Base-by-base conservation (phyloP, 2,113 vertebrate species). In the Chamaea fasciata region DNA sequence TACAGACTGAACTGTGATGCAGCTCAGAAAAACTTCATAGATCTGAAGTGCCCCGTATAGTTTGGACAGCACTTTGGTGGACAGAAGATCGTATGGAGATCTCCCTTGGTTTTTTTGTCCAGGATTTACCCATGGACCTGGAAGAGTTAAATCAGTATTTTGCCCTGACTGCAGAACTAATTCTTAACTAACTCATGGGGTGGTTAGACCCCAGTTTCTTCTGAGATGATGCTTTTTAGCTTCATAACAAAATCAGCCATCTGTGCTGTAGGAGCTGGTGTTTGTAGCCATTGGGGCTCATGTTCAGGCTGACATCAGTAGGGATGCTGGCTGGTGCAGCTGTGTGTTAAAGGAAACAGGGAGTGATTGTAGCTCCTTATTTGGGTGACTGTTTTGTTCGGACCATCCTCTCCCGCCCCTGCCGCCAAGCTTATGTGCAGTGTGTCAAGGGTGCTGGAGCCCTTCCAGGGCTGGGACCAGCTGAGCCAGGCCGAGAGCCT, bases 381-480 rank as follows among this genome's bases (percentile, higher is more conserved):
- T 96, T 93, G 92, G 92, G 64, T 80, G 90, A 47, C 64, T 82
- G 41, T 79, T 95, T 85, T 39, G 55, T 87, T 93, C 27, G 1
- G 67, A 50, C 53, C 67, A 57, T 90, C 68, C 75, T 69, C 63
- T 93, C 73, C 55, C 20, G 35, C 64, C n/a, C 30, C 74, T 68
- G 87, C 65, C 0, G 0, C 87, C 71, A 28, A 30, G 77, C 46
- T 94, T 60, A 44, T 68, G 83, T 11, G 52, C 22, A 6, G 74
- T 57, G 78, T 87, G 87, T 84, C 78, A 82, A 92, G 87, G 77
- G 69, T 89, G 60, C 81, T 97, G 96, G 95, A 92, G 93, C 78
- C 31, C 18, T 65, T 92, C 96, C 96, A 95, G 84, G 77, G 77
- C 87, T 78, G 49, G 89, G 87, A 79, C 87, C 90, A 88, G 90